phyloP scores from a whole-genome alignment of 2,113 vertebrate genomes.

The Murina feae region DNA sequence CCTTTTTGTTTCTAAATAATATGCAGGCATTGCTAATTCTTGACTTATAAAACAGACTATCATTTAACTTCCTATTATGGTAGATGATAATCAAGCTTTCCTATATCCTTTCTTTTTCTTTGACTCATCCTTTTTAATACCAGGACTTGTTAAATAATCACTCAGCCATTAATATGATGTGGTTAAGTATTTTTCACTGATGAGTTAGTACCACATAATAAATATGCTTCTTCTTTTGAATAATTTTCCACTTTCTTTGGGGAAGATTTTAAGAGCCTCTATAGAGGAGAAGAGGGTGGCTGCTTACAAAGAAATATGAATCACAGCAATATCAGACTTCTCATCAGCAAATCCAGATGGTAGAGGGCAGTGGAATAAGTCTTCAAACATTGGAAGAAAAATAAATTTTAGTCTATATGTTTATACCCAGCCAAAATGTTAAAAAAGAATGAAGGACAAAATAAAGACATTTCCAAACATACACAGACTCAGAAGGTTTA shows the following conservation, averaged over 20 bases:
- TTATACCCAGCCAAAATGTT: neutral
- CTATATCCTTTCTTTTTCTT: neutral
- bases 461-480: neutral
- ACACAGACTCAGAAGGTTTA: neutral
- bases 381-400: constrained; percentile 19
- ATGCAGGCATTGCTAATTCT: neutral
- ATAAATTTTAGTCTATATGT: neutral
- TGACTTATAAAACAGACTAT: neutral
- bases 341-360: neutral
- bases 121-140: neutral
- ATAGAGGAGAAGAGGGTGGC: neutral
- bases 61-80: neutral
- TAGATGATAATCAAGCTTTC: neutral
- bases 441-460: constrained; percentile 1
- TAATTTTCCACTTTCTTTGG: neutral
- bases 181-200: neutral
- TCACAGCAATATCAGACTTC: neutral
- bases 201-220: neutral
- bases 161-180: neutral
- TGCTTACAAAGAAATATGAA: constrained; percentile 2
- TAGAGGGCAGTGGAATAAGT: neutral
- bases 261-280: neutral
- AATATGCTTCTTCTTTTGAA: neutral
- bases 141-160: neutral
- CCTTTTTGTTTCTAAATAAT: constrained; percentile 12